A percentile compares a stretch with the other conserved stretches of the same genome.
These are phyloP conservation scores for Zaprionus tsacasi DNA, from an alignment of 1,140 invertebrate genomes.

Conservation along the genomic window DNA sequence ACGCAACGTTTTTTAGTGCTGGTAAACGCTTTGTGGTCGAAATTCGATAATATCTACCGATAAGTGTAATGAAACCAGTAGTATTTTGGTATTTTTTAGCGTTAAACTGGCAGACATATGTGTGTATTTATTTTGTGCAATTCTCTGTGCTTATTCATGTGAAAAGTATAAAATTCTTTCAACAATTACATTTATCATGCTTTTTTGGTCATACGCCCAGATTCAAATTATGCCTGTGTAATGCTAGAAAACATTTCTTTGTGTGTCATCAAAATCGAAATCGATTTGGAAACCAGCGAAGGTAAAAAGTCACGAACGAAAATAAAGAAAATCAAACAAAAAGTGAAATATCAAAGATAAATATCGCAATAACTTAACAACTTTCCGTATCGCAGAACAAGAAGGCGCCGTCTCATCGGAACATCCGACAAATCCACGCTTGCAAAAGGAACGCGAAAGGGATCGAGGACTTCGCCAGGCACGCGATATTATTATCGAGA, in stretches of 20 bases:
- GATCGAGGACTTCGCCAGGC: conserved; percentile 86
- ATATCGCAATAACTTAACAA: neutral
- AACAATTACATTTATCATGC: conserved; percentile 7
- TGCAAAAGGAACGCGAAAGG: conserved; percentile 84
- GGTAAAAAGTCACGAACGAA: conserved; percentile 46
- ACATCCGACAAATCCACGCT: conserved; percentile 79
- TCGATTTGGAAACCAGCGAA: conserved; percentile 66
- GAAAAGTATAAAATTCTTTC: conserved; percentile 28
- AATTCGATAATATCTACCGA: neutral
- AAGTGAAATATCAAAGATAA: neutral
- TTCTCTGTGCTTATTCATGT: conserved; percentile 25
- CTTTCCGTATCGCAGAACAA: conserved; percentile 29
- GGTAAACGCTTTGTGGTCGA: neutral
- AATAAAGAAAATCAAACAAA: conserved; percentile 37
- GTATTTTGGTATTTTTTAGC: conserved; percentile 7
- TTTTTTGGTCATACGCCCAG: conserved; percentile 39
- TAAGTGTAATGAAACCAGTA: conserved; percentile 8
- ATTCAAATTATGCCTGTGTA: conserved; percentile 72
- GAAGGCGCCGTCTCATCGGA: conserved; percentile 77
- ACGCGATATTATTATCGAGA: conserved; percentile 88
- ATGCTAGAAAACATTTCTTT: conserved; percentile 81
- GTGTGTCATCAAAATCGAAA: conserved; percentile 83
- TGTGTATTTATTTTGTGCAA: neutral
- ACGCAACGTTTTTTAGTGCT: conserved; percentile 19
- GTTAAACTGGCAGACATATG: neutral